Evolutionary conservation across 2,888 invertebrate species (phyloP).

Genomic region (Sepioteuthis lessoniana): DNA sequence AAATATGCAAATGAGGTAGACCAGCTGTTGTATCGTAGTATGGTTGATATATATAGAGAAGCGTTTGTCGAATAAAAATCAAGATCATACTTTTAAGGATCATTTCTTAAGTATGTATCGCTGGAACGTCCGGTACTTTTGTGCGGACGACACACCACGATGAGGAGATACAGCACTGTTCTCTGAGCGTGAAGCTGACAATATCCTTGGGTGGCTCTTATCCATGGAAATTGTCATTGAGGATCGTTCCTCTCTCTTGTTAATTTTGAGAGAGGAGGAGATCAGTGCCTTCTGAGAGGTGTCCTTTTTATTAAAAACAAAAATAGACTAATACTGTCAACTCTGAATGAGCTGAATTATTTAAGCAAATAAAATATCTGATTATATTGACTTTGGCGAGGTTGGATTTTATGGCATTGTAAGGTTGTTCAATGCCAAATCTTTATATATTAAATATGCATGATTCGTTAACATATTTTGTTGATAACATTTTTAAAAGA

Average conservation of each 20-base stretch:
- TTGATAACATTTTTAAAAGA: no score
- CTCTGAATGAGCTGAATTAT: no score
- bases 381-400: no score
- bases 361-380: no score
- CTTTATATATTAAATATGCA: no score
- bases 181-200: conserved; percentile 13
- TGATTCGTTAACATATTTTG: no score
- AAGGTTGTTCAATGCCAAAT: no score
- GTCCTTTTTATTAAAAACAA: not conserved
- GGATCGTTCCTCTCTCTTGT: not conserved
- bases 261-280: not conserved
- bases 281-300: not conserved
- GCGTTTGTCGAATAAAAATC: no score
- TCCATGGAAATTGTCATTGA: not conserved
- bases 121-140: conserved; percentile 10
- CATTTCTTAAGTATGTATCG: not conserved
- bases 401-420: no score
- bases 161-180: not conserved
- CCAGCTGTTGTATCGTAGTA: no score
- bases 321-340: not conserved
- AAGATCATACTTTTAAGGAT: not conserved
- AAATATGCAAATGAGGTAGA: no score
- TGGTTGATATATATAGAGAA: no score
- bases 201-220: not conserved
- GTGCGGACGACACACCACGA: not conserved